phyloP scores from a whole-genome alignment of 2,888 invertebrate species.

The Villa cingulata region DNA sequence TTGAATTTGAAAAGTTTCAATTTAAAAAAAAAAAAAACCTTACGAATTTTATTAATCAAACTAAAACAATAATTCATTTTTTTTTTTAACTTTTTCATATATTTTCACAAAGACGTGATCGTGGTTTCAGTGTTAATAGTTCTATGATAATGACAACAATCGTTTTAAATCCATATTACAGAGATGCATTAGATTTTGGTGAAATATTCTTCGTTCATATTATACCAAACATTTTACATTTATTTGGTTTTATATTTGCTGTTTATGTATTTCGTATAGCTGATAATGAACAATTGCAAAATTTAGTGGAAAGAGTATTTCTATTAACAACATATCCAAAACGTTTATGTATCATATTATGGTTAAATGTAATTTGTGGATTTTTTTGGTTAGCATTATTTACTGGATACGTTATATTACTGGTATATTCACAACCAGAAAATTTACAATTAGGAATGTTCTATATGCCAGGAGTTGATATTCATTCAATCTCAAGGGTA shows the following conservation, averaged over 20 bases:
- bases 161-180: background rate
- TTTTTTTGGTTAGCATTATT: constrained; percentile 58
- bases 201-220: constrained; percentile 58
- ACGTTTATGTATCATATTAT: constrained; percentile 52
- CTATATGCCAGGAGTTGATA: constrained; percentile 3
- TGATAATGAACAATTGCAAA: constrained; percentile 70
- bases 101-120: constrained; percentile 22
- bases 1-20: too few relatives aligned
- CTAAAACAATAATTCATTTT: background rate
- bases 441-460: constrained; percentile 6
- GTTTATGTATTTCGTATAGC: constrained; percentile 58
- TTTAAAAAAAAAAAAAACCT: too few relatives aligned
- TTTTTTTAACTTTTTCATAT: background rate
- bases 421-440: constrained; percentile 15
- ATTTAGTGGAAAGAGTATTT: constrained; percentile 71
- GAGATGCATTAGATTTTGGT: constrained; percentile 40
- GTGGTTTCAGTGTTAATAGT: constrained; percentile 21
- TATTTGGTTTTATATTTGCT: constrained; percentile 58
- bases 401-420: constrained; percentile 44
- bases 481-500: constrained; percentile 7
- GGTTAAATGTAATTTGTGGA: constrained; percentile 58
- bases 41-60: too few relatives aligned
- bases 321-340: constrained; percentile 56
- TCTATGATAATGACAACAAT: background rate
- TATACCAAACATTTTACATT: constrained; percentile 57